Evolutionary conservation across 2,888 invertebrate genomes (phyloP), one percentile per base, ranked within the genome.

Genomic region (Drosophila mercatorum): DNA sequence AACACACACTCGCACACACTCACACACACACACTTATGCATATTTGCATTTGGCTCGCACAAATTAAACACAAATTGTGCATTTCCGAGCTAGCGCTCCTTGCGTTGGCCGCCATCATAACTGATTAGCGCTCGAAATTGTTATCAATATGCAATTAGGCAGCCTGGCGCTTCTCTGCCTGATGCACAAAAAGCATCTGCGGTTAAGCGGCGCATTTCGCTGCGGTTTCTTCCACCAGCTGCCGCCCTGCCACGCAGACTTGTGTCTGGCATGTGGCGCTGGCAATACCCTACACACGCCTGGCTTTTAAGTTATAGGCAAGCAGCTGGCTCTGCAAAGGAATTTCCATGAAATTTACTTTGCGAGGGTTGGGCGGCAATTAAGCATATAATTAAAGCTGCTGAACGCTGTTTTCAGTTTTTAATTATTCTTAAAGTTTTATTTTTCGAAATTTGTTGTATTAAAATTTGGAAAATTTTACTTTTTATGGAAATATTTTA

Each of bases 91-190:
- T 44, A 22, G 7, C 26, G 28, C 53, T 26, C 17, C 34, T 34
- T 34, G 34, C 34, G 34, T 10, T 34, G 47, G 58, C 12, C 10
- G 46, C 63, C 61, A 44, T 81, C 90, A 86, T 79, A 86, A 83
- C 89, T 90, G 83, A 90, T 90, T 86, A 88, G 74, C 81, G 83
- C 62, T 80, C 51, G 43, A 80, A 90, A 83, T 86, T 80, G 87
- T 83, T 90, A 84, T 84, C 87, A 84, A 84, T 90, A 86, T 86
- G 75, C 83, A 88, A 90, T 90, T 90, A 85, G 70, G 63, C 67
- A 70, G 58, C 64, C 26, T 34, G 28, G 38, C 43, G 26, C 17
- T 17, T 26, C 26, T n/a, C 44, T 44, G 22, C 22, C 36, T 10
- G 31, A 22, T 47, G 70, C 74, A 66, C 68, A 80, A 75, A 80